A percentile compares a stretch with the other conserved stretches of the same genome.
Evolutionary conservation across 1,140 invertebrate species (phyloP).

Genomic region (Steinernema khuongi): DNA sequence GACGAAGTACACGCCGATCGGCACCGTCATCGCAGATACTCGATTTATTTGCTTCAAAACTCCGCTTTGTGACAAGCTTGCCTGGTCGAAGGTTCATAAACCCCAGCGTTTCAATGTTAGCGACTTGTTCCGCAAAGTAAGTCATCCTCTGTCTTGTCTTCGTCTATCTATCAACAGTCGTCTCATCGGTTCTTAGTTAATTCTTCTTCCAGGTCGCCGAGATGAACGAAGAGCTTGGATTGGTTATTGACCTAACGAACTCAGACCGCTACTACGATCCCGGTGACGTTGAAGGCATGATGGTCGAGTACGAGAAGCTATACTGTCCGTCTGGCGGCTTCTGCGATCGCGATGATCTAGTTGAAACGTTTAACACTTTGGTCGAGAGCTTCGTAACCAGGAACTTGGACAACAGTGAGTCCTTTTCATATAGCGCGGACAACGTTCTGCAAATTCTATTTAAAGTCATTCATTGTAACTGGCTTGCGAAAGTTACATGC

Average conservation of each 20-base stretch:
- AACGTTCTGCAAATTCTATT: too few relatives aligned
- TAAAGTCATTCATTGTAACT: too few relatives aligned
- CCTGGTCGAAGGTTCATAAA: slow-evolving; percentile 61
- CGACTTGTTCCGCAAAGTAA: slow-evolving; percentile 43
- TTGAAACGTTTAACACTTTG: slow-evolving; percentile 64
- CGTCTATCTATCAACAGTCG: background rate
- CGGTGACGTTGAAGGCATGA: slow-evolving; percentile 61
- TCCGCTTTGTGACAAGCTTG: slow-evolving; percentile 68
- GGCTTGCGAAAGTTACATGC: too few relatives aligned
- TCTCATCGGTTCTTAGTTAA: background rate
- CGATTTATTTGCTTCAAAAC: slow-evolving; percentile 74
- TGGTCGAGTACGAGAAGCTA: slow-evolving; percentile 63
- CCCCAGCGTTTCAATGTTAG: slow-evolving; percentile 44
- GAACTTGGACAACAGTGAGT: slow-evolving; percentile 51
- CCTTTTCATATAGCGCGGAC: slow-evolving; percentile 28
- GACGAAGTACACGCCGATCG: slow-evolving; percentile 68
- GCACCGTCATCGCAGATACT: slow-evolving; percentile 67
- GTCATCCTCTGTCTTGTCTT: slow-evolving; percentile 20
- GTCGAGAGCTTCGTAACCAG: slow-evolving; percentile 60
- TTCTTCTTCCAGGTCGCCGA: slow-evolving; percentile 59
- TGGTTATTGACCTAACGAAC: slow-evolving; percentile 69
- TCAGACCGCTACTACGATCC: slow-evolving; percentile 67
- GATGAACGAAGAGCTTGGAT: slow-evolving; percentile 64
- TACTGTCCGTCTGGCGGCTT: slow-evolving; percentile 62
- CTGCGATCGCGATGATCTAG: slow-evolving; percentile 56